Evolutionary conservation across 2,888 invertebrate species (phyloP), one percentile per base, ranked within the genome.

Genomic region (Odontocolon sp.): DNA sequence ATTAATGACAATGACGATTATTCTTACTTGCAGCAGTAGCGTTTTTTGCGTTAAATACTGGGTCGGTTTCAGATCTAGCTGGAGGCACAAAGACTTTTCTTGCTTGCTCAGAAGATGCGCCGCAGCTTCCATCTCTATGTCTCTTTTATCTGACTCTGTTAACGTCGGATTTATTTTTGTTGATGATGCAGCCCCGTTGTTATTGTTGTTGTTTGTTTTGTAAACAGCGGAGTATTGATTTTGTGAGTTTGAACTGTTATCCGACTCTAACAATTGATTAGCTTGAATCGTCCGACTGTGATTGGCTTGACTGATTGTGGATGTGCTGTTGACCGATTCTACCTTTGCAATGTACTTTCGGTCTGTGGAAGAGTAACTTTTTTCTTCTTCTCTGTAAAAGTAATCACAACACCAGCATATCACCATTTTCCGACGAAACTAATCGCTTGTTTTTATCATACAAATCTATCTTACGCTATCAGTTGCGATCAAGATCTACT

Each of bases 41-140:
- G 97, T 95, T 91, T 98, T 98, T 90, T 97, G 92, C 2, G 97
- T 96, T 84, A 96, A 94, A 92, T 97, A 98, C 90, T 96, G 96
- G 72, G 96, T 94, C 79, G 97, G 96, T 83, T 95, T 94, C 88
- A 98, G 92, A 88, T 96, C 95, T 87, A 97, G 92, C 77, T 90
- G 90, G 69, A 90, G 85, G 77, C 90, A 90, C 72, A 90, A 83
- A 31, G 84, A 85, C 79, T 90, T 90, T 85, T 90, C 90, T 83
- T 90, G 90, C 76, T 88, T 89, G 45, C 89, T 89, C 56, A 90
- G 85, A 61, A 90, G 84, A 84, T 90, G 88, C 28, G 88, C 84
- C n/a, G 90, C 90, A 73, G 89, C 87, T 79, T 90, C 89, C 77
- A 84, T 82, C 79, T 90, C 89, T 77, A 90, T 86, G 70, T 89